Base-by-base conservation (phyloP, 2,113 vertebrate genomes). In the Toxotes chatareus region DNA sequence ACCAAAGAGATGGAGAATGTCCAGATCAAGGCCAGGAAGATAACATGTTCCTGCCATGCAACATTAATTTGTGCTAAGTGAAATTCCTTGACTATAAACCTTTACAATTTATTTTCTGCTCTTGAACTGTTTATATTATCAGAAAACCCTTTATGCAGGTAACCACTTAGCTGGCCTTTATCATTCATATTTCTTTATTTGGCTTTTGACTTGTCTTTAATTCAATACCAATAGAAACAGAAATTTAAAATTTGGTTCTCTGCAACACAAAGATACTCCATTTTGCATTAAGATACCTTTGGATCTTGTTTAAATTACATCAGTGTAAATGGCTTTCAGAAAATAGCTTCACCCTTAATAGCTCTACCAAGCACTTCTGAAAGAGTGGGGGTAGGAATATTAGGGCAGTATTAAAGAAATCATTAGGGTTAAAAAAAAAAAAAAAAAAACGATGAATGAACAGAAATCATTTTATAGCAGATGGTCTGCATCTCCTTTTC, bases 301-400 rank as follows among this genome's bases (percentile, higher is more conserved):
- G 42, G 77, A 82, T 69, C 69, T 78, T 55, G n/a, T 83, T 83
- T 79, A 82, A 87, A 88, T 87, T 68, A 65, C 42, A 74, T 70
- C 38, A 38, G 53, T 70, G 57, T 62, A 65, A 84, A 83, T 77
- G 80, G 38, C 59, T 75, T 82, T 84, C 62, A 76, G 66, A 80
- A 76, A 83, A 76, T 67, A 72, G 9, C 62, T 83, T 71, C 53
- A 32, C 12, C 55, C 38, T 72, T 82, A 82, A 84, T 87, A 66
- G 65, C 57, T 76, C 57, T 1, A 62, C 46, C 61, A 17, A 69
- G 62, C 77, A 67, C 44, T 72, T 60, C 68, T 72, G 66, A 71
- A 51, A 70, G 62, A 86, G 70, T 8, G 9, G 65, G 66, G 53
- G 36, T 51, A 27, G 57, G 11, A 82, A 78, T 60, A 76, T 72